Base-by-base conservation (phyloP, 2,113 vertebrate genomes). In the Porphyrio hochstetteri region DNA sequence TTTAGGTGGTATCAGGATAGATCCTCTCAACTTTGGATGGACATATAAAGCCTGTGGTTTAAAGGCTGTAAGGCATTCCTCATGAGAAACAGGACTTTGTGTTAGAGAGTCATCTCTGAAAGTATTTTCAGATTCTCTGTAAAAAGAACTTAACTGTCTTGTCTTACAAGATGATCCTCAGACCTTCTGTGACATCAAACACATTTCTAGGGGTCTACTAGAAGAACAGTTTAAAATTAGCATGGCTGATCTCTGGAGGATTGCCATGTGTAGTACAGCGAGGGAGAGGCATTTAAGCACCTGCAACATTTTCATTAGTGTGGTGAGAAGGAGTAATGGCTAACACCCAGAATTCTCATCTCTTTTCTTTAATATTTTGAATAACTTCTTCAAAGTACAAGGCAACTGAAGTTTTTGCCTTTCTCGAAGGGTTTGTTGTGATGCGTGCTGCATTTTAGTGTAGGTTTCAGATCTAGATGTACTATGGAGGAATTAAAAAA, bases 401-500 rank as follows among this genome's bases (percentile, higher is more conserved):
- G 33, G 36, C 36, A 82, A 10, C 15, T 68, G 25, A 38, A 79
- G 23, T 52, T 84, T 84, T 74, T 78, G 16, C 31, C 46, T 84
- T 14, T 38, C 1, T 44, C 38, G 60, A 64, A 46, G 46, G 5
- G 12, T 33, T 79, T 56, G 40, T 80, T 76, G 35, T 6, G 13
- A 44, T n/a, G 8, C 2, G 0, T 13, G 12, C 72, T 68, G 29
- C 3, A 0, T 65, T 46, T 19, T 48, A 48, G 6, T 11, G 4
- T 50, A 16, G 35, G 6, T 56, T 53, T 16, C 42, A 50, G 20
- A 13, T 57, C 5, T 78, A 24, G 27, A 20, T 75, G 82, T 85
- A 35, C 18, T 2, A 0, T 16, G 38, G 21, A 72, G 21, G 50
- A 25, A 27, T 25, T 25, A 52, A 52, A 52, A 52, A 53, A 25